Evolutionary conservation across 2,113 vertebrate genomes (phyloP).

Genomic region (Dipodomys spectabilis): DNA sequence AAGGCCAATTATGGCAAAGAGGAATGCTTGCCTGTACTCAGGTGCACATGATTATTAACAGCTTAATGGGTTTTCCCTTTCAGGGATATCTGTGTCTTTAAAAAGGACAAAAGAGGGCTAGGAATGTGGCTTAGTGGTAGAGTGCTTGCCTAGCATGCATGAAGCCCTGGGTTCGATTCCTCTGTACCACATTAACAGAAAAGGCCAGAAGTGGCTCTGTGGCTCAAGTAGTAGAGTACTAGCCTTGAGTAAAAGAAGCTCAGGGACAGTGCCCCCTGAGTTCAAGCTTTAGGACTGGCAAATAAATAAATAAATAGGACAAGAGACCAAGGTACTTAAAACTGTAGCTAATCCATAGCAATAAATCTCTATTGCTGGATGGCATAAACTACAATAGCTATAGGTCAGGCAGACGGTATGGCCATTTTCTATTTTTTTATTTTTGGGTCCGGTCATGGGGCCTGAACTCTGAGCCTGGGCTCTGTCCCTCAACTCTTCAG

Average conservation of each 20-base stretch:
- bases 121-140: too few relatives aligned
- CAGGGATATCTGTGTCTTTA: conserved; percentile 4
- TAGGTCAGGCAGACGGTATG: background rate
- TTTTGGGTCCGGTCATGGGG: too few relatives aligned
- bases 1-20: background rate
- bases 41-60: background rate
- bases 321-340: background rate
- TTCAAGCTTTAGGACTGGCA: too few relatives aligned
- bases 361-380: background rate
- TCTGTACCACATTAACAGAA: too few relatives aligned
- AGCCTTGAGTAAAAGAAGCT: too few relatives aligned
- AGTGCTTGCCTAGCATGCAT: too few relatives aligned
- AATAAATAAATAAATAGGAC: background rate
- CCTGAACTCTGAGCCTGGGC: too few relatives aligned
- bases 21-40: background rate
- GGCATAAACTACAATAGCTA: background rate
- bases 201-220: too few relatives aligned
- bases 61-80: background rate
- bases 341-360: background rate
- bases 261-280: too few relatives aligned
- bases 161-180: too few relatives aligned
- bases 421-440: background rate
- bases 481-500: too few relatives aligned
- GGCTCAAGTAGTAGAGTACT: too few relatives aligned
- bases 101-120: background rate